A percentile compares a stretch with the other conserved stretches of the same genome.
phyloP scores from a whole-genome alignment of 2,888 invertebrate species.

The Acrobasis suavella region DNA sequence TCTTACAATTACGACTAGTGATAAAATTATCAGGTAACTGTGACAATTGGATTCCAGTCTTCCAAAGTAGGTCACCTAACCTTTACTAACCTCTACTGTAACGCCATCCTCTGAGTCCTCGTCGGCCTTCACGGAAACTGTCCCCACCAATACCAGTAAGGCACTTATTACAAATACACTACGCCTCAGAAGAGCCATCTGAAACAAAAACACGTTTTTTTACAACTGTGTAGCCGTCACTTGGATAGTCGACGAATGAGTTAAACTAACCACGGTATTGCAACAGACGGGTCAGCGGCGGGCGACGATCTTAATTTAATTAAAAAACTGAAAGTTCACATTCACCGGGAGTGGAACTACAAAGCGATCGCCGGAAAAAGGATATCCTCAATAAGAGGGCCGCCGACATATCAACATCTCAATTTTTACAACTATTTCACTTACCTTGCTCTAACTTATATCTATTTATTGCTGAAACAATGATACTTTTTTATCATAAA shows the following conservation, averaged over 20 bases:
- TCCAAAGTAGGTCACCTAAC: constrained; percentile 49
- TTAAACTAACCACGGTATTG: constrained; percentile 12
- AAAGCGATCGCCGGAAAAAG: constrained; percentile 58
- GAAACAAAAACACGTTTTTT: constrained; percentile 42
- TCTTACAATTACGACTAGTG: background rate
- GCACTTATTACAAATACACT: constrained; percentile 53
- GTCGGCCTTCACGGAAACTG: constrained; percentile 46
- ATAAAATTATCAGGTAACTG: constrained; percentile 22
- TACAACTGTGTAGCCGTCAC: background rate
- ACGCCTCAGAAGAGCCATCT: constrained; percentile 68
- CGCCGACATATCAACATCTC: constrained; percentile 31
- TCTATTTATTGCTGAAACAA: constrained; percentile 19
- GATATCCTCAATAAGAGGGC: constrained; percentile 69
- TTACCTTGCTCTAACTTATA: constrained; percentile 27
- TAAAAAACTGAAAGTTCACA: constrained; percentile 39
- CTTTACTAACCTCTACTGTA: constrained; percentile 70
- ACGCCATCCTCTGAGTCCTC: constrained; percentile 61
- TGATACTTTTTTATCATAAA: background rate
- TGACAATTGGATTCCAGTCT: constrained; percentile 31
- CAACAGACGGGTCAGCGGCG: constrained; percentile 18
- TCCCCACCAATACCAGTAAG: constrained; percentile 54
- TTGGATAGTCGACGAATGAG: constrained; percentile 21
- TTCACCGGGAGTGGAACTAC: constrained; percentile 25
- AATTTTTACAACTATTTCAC: constrained; percentile 23
- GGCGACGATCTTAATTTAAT: constrained; percentile 51